phyloP scores from a whole-genome alignment of 1,140 invertebrate genomes.

The fruit fly (Drosophila melanogaster) region DNA sequence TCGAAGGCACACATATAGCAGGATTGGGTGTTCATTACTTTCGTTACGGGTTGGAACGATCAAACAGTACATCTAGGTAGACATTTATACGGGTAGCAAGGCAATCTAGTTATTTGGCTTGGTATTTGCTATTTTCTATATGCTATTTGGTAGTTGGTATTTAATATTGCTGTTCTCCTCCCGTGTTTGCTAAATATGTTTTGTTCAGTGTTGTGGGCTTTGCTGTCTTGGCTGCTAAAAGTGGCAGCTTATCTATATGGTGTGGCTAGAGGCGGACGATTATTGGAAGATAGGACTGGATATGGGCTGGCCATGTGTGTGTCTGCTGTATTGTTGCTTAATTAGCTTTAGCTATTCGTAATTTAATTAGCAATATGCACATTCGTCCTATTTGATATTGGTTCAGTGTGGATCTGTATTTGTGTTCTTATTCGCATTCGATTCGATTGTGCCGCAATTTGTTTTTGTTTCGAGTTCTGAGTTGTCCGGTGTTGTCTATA shows the following conservation, averaged over 20 bases:
- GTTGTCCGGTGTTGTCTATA: conserved; percentile 21
- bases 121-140: conserved; percentile 23
- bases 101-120: conserved; percentile 40
- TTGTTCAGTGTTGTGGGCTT: conserved; percentile 20
- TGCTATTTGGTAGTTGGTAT: conserved; percentile 20
- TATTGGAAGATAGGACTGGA: conserved; percentile 30
- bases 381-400: conserved; percentile 66
- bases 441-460: conserved; percentile 53
- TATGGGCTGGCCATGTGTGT: conserved; percentile 36
- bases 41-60: conserved; percentile 44
- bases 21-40: conserved; percentile 39
- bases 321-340: conserved; percentile 70
- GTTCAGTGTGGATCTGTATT: conserved; percentile 41
- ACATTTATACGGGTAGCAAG: conserved; percentile 52
- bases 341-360: conserved; percentile 76
- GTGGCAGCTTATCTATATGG: conserved; percentile 22
- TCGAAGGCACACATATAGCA: conserved; percentile 57
- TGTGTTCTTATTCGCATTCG: conserved; percentile 43
- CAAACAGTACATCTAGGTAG: conserved; percentile 67
- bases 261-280: conserved; percentile 35
- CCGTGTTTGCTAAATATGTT: conserved; percentile 28
- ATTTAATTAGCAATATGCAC: conserved; percentile 75
- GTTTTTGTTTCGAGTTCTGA: conserved; percentile 50
- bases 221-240: conserved; percentile 26
- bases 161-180: conserved; percentile 25